Base-by-base conservation (phyloP, 92 coral and sea anemone genomes). In the Diadumene lineata region DNA sequence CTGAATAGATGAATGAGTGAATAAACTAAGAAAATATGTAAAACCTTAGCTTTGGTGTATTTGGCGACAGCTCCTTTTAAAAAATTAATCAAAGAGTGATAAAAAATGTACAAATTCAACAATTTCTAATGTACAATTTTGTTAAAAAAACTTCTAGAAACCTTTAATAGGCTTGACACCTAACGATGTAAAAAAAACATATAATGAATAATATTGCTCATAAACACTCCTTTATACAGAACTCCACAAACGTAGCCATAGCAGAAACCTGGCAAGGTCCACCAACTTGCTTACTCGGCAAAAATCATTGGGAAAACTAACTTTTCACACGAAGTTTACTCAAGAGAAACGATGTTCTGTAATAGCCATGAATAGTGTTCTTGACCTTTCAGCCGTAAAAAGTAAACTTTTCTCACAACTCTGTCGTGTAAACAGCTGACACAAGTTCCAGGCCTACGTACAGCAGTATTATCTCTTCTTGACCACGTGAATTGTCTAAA, bases 311-410 rank as follows among this genome's bases (percentile, higher is more conserved):
- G 16, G 6, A 38, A 22, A 46, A 51, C 25, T 11, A 28, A 34
- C 61, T 13, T 33, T 66, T 87, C 91, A 51, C 91, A 87, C 92
- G 92, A 58, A 34, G 88, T 30, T 82, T 77, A 87, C 26, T 63
- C 70, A 65, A 73, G 78, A 70, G 88, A 77, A 48, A 44, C 86
- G 51, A 61, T 50, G 26, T 33, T 68, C 19, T 57, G 69, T 69
- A 57, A 68, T 78, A 55, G 60, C 72, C 27, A 66, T 66, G 64
- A 50, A 69, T 78, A 48, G 62, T 24, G 19, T 75, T 69, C 82
- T 78, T 78, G 82, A 78, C 82, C 82, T 58, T 53, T 53, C 57
- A 69, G 67, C 75, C 72, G 58, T 56, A 29, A 56, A 33, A 23
- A 21, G 26, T 61, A 57, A 72, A 29, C 34, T 57, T 72, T 72